phyloP scores from a whole-genome alignment of 2,797 vertebrate genomes.

The Rhynchonycteris naso region DNA sequence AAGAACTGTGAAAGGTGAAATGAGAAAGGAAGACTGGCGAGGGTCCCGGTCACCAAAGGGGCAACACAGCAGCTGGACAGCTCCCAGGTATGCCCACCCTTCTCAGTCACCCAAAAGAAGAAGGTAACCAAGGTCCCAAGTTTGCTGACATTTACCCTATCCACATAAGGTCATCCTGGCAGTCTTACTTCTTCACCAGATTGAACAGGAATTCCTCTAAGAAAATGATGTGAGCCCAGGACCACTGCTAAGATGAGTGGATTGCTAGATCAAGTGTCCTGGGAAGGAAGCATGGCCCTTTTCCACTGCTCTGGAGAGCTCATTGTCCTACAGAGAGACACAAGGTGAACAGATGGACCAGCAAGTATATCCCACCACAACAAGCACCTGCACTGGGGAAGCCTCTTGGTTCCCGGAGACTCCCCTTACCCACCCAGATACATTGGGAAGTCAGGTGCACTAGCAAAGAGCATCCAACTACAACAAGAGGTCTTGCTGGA shows the following conservation, averaged over 20 bases:
- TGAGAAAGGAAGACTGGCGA: not conserved
- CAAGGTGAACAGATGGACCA: not conserved
- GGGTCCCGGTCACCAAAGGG: not conserved
- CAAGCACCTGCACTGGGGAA: not conserved
- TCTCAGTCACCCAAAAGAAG: not conserved
- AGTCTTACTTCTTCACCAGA: not conserved
- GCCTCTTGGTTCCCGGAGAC: not conserved
- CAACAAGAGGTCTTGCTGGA: not conserved
- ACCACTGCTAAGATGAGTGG: not conserved
- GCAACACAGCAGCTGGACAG: not conserved
- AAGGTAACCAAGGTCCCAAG: not conserved
- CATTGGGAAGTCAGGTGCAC: not conserved
- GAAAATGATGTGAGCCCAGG: not conserved
- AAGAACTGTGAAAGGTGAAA: not conserved
- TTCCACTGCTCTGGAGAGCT: not conserved
- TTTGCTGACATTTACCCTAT: not conserved
- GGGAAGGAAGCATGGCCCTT: not conserved
- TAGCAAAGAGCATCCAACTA: not conserved
- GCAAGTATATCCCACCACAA: not conserved
- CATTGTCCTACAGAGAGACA: not conserved
- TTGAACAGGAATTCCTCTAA: not conserved
- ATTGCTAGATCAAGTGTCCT: not conserved
- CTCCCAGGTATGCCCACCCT: not conserved
- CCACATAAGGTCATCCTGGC: not conserved
- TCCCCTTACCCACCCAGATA: not conserved